Conservation (phyloP, 1,140 invertebrate genomes). For the Philotrypesis tridentata region DNA sequence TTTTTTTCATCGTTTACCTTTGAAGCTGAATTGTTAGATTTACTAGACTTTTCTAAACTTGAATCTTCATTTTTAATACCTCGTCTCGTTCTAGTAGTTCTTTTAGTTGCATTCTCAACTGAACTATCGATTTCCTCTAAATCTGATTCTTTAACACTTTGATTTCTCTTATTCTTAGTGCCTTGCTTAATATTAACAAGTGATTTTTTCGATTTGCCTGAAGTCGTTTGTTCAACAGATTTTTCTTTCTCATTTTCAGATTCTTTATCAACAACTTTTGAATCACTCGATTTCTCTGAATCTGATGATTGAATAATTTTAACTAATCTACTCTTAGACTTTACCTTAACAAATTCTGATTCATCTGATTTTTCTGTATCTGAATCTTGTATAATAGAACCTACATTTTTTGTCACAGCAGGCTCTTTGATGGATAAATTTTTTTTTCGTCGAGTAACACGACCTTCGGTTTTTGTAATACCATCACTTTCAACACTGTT, state of each 20-base stretch:
- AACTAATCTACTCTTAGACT: neutral
- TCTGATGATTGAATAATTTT: neutral
- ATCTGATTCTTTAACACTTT: neutral
- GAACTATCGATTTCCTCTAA: neutral
- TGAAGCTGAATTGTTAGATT: no score
- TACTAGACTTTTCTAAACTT: neutral
- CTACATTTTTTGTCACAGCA: neutral
- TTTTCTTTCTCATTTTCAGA: neutral
- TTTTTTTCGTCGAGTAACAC: neutral
- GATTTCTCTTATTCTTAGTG: neutral
- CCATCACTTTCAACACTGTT: neutral
- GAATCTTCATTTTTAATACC: neutral
- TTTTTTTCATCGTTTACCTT: neutral
- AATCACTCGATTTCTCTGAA: neutral
- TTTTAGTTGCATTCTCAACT: neutral
- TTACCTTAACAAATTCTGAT: neutral
- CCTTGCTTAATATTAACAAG: neutral
- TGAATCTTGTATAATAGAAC: conserved; percentile 8
- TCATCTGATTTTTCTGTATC: conserved; percentile 4
- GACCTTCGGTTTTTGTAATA: neutral
- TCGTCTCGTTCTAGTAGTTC: neutral
- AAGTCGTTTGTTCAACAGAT: neutral
- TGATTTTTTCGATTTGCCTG: neutral
- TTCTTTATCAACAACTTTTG: neutral
- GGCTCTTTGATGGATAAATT: neutral